These are phyloP conservation scores for Leucophora obtusa DNA, from an alignment of 2,888 invertebrate genomes.

Conservation along the genomic window DNA sequence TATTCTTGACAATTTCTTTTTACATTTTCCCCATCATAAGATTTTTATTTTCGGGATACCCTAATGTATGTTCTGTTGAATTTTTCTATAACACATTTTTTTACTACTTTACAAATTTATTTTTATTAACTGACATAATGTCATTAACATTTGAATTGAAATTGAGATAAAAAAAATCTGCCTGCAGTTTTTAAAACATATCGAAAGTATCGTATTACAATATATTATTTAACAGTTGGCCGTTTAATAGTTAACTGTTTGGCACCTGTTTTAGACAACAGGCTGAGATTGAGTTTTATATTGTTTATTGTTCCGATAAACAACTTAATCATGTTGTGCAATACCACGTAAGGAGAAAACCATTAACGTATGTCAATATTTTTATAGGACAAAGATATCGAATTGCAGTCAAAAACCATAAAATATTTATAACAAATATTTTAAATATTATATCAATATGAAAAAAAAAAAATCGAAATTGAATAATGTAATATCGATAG, in stretches of 20 bases:
- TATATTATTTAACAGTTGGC: not conserved
- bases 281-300: slow-evolving; percentile 44
- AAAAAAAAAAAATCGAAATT: no score
- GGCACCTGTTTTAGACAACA: slow-evolving; percentile 58
- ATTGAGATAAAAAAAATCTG: slow-evolving; percentile 30
- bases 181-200: slow-evolving; percentile 29
- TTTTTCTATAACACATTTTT: not conserved
- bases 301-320: slow-evolving; percentile 19
- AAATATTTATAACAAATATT: no score
- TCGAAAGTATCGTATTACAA: slow-evolving; percentile 43
- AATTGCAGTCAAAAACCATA: not conserved
- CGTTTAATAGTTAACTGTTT: slow-evolving; percentile 29
- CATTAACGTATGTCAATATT: slow-evolving; percentile 40
- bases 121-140: slow-evolving; percentile 46
- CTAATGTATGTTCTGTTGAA: no score
- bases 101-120: slow-evolving; percentile 2
- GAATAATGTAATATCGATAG: no score
- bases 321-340: not conserved
- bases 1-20: no score
- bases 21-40: no score
- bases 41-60: no score
- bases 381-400: slow-evolving; percentile 3
- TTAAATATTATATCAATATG: no score
- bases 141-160: slow-evolving; percentile 47
- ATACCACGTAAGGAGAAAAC: not conserved